phyloP scores from a whole-genome alignment of 2,797 vertebrate species.

The Macropodus opercularis region DNA sequence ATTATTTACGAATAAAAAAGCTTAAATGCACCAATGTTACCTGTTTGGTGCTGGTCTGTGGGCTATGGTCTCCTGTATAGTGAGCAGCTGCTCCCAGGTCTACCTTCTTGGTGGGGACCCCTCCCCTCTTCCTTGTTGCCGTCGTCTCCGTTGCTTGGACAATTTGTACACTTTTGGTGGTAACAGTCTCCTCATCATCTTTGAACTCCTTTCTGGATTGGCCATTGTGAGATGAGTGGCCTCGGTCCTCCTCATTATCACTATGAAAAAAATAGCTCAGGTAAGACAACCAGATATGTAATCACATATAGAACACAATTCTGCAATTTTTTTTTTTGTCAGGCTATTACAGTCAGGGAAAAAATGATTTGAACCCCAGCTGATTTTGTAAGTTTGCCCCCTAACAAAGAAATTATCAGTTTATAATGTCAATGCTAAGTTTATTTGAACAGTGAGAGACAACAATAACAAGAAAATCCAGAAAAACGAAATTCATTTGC shows the following conservation, averaged over 20 bases:
- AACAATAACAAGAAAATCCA: no score
- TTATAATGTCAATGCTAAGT: no score
- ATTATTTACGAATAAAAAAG: neutral
- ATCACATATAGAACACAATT: no score
- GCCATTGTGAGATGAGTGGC: slow-evolving; percentile 84
- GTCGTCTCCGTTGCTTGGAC: slow-evolving; percentile 95
- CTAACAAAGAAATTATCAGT: no score
- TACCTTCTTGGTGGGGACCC: slow-evolving; percentile 91
- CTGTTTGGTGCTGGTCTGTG: slow-evolving; percentile 81
- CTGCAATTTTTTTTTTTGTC: no score
- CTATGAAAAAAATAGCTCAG: slow-evolving; percentile 65
- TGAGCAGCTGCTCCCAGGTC: slow-evolving; percentile 95
- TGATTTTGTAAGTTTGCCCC: no score
- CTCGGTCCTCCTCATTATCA: slow-evolving; percentile 88
- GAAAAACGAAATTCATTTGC: no score
- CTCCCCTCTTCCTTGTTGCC: slow-evolving; percentile 91
- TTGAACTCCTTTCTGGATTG: slow-evolving; percentile 89
- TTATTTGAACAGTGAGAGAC: no score
- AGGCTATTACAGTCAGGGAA: no score
- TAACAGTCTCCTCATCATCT: slow-evolving; percentile 96
- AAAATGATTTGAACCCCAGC: no score
- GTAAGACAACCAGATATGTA: neutral
- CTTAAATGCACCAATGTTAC: slow-evolving; percentile 60
- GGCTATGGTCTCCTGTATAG: slow-evolving; percentile 90
- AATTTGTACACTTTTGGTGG: slow-evolving; percentile 93